Evolutionary conservation across 2,888 invertebrate species (phyloP), one percentile per base, ranked within the genome.

Genomic region (Acanthosepion esculentum): DNA sequence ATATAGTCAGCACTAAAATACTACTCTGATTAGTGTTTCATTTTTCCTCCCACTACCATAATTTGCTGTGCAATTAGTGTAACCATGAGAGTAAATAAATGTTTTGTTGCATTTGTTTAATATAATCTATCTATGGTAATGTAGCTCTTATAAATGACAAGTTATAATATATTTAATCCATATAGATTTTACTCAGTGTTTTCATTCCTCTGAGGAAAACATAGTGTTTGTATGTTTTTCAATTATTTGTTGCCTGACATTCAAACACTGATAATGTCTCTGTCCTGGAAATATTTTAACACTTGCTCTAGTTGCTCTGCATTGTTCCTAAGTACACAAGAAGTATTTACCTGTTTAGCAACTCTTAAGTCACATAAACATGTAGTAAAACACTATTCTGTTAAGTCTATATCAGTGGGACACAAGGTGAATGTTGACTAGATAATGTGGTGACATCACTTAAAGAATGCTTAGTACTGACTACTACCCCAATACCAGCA

Each of bases 381-480:
- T 78, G 78, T 78, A 15, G 29, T 78, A 78, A 29, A n/a, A 78
- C 78, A n/a, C 78, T 78, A 29, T 1, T 64, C n/a, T 59, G 59
- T 59, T 59, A 20, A 59, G 59, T 20, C 20, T 59, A 59, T 59
- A 59, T 78, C 78, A 78, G 8, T n/a, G n/a, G 8, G 78, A 29
- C n/a, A 29, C 18, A 15, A n/a, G 8, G 29, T 78, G 78, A 78
- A 78, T 3, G 78, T 78, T 78, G 78, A 78, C 78, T 78, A 29
- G 78, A 78, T 78, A 78, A 78, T 29, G 29, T n/a, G 78, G n/a
- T 78, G 78, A 78, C 78, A 78, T 78, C 78, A 78, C 78, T 78
- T 78, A n/a, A n/a, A 78, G n/a, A 78, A 78, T 78, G 18, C n/a
- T n/a, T n/a, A 78, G n/a, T 78, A 3, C 78, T n/a, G n/a, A 78